Conservation (phyloP, 2,113 vertebrate genomes). For the Rhombomys opimus region DNA sequence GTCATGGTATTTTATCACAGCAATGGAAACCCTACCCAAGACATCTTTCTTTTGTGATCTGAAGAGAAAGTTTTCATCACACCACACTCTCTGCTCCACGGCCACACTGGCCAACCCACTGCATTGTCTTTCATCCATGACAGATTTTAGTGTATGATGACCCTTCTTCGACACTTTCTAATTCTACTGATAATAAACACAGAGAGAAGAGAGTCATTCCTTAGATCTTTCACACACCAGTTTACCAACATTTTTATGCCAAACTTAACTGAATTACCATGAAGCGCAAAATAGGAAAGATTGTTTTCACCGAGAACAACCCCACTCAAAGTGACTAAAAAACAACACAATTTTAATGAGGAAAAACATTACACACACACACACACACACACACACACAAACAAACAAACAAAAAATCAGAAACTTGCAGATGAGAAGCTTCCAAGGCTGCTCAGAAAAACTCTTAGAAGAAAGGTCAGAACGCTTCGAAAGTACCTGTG, state of each 20-base stretch:
- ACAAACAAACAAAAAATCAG: conserved; percentile 17
- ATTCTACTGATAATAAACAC: not conserved
- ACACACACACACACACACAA: not conserved
- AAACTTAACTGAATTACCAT: not conserved
- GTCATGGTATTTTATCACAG: not conserved
- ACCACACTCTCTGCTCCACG: not conserved
- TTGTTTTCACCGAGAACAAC: conserved; percentile 7
- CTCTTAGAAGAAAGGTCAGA: not conserved
- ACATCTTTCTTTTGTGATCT: not conserved
- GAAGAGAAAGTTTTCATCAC: not conserved
- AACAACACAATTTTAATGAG: conserved; percentile 7
- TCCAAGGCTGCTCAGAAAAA: not conserved
- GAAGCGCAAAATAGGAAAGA: not conserved
- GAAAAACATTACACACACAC: not conserved
- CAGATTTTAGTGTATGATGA: not conserved
- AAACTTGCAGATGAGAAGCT: not conserved
- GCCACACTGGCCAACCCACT: not conserved
- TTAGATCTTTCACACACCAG: not conserved
- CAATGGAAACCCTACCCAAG: not conserved
- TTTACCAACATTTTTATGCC: conserved; percentile 46
- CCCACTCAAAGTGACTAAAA: conserved; percentile 4
- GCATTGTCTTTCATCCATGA: not conserved
- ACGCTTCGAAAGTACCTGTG: conserved; percentile 1
- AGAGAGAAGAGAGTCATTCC: conserved; percentile 8
- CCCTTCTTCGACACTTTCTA: not conserved